Evolutionary conservation across 1,140 invertebrate species (phyloP).

Genomic region (Acromyrmex echinatior): DNA sequence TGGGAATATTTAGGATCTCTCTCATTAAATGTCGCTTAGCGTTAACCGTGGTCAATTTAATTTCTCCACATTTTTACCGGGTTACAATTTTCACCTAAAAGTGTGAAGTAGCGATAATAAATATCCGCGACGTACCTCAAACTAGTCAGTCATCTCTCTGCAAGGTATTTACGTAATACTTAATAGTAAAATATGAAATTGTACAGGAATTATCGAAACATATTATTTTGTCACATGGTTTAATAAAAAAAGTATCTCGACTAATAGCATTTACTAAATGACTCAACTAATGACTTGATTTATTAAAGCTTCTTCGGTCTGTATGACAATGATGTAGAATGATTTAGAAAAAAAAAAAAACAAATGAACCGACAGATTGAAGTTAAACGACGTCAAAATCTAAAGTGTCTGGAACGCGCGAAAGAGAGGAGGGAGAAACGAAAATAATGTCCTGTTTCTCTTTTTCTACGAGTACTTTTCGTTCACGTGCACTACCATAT

Average conservation of each 20-base stretch:
- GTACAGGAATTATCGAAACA: neutral
- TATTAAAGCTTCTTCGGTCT: neutral
- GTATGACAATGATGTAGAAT: neutral
- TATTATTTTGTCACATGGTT: neutral
- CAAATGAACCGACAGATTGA: neutral
- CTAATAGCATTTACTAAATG: too few species aligned
- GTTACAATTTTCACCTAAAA: neutral
- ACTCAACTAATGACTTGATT: neutral
- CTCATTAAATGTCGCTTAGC: slow-evolving; percentile 10
- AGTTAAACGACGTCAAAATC: slow-evolving; percentile 27
- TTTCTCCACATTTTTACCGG: neutral
- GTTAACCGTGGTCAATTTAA: neutral
- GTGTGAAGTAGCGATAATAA: neutral
- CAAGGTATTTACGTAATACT: neutral
- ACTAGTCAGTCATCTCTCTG: neutral
- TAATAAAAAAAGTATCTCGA: neutral
- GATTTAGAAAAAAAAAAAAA: neutral
- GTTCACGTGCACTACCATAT: slow-evolving; percentile 39
- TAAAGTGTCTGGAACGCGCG: slow-evolving; percentile 5
- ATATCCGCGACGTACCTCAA: neutral
- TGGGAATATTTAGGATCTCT: neutral
- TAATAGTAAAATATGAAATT: neutral
- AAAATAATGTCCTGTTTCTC: slow-evolving; percentile 9
- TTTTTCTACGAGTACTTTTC: slow-evolving; percentile 26
- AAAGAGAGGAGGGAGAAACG: neutral